Conservation (phyloP, 2,888 invertebrate genomes). For the Tridacna crocea region DNA sequence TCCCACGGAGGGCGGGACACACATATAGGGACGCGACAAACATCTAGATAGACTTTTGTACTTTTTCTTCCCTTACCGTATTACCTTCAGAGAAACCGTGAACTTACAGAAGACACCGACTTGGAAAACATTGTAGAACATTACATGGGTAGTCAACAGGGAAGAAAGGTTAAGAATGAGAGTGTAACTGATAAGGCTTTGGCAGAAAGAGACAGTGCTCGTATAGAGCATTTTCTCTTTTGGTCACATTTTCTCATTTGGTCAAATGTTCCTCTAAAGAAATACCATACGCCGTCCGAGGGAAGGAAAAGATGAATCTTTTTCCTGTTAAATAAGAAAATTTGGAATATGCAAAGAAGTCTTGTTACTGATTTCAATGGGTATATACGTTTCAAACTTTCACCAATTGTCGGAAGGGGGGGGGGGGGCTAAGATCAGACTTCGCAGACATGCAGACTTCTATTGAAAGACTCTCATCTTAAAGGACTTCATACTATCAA, state of each 20-base stretch:
- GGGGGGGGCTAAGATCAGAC: neutral
- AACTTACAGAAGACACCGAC: neutral
- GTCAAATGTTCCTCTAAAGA: too few species aligned
- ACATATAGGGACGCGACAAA: slow-evolving; percentile 11
- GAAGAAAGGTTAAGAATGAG: too few species aligned
- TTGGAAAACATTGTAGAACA: neutral
- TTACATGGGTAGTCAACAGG: neutral
- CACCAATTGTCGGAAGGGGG: neutral
- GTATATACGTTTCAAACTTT: neutral
- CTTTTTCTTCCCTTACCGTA: too few species aligned
- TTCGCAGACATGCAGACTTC: too few species aligned
- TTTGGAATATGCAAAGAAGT: too few species aligned
- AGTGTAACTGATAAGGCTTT: neutral
- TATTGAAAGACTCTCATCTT: too few species aligned
- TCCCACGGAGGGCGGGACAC: slow-evolving; percentile 13
- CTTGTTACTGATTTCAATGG: too few species aligned
- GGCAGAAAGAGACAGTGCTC: neutral
- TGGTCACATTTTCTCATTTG: neutral
- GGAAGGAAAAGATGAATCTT: too few species aligned
- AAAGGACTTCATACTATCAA: too few species aligned
- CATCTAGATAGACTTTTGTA: neutral
- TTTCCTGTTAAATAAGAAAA: too few species aligned
- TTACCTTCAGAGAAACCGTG: neutral
- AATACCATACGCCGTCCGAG: too few species aligned
- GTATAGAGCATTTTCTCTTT: neutral